Conservation (phyloP, 23 tunicate genomes). For the Halocynthia aurantium region DNA sequence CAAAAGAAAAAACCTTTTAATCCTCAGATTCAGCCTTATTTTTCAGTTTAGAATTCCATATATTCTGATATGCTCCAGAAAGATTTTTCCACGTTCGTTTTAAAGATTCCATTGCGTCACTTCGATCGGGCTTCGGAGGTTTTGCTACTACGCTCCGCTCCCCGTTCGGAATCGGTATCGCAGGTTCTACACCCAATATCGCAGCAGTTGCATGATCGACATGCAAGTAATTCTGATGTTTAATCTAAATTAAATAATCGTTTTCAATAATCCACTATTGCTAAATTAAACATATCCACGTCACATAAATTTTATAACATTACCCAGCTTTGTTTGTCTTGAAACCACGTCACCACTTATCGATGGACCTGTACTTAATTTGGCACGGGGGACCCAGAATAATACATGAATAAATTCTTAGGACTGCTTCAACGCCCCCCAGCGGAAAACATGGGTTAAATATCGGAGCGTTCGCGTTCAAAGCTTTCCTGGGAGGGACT, state of each 20-base stretch:
- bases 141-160: slow-evolving; percentile 17
- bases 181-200: slow-evolving; percentile 14
- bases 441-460: too few species aligned
- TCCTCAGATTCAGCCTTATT: neutral
- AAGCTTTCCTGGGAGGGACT: too few species aligned
- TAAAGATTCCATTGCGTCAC: neutral
- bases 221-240: slow-evolving; percentile 1
- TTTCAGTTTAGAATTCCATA: slow-evolving; percentile 11
- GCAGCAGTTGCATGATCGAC: slow-evolving; percentile 14
- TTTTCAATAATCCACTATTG: neutral
- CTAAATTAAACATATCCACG: too few species aligned
- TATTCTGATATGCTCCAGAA: slow-evolving; percentile 11
- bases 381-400: too few species aligned
- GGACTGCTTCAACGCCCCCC: too few species aligned
- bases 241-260: neutral
- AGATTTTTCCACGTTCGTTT: slow-evolving; percentile 21
- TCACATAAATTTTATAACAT: too few species aligned
- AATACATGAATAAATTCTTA: too few species aligned
- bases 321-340: too few species aligned
- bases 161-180: slow-evolving; percentile 27
- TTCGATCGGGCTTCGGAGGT: slow-evolving; percentile 8
- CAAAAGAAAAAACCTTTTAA: too few species aligned
- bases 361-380: too few species aligned
- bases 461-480: too few species aligned
- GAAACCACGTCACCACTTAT: too few species aligned